phyloP scores from a whole-genome alignment of 2,797 vertebrate genomes.

The Poeciliopsis gracilis region DNA sequence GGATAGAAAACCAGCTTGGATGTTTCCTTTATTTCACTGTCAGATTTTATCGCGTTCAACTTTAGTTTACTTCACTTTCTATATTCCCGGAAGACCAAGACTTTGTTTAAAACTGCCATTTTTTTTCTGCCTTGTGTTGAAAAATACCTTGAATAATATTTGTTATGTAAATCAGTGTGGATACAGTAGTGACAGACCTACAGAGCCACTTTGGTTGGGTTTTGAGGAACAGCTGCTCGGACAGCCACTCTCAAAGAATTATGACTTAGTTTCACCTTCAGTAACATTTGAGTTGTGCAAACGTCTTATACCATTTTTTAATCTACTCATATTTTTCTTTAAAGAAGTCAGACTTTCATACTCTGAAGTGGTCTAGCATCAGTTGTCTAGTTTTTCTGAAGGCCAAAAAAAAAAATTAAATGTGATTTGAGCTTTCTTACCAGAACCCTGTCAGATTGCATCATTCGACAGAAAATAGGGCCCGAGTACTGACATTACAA shows the following conservation, averaged over 20 bases:
- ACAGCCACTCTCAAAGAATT: slow-evolving; percentile 23
- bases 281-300: neutral
- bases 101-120: neutral
- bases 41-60: slow-evolving; percentile 1
- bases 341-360: neutral
- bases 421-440: no score
- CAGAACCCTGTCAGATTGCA: no score
- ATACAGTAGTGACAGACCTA: slow-evolving; percentile 13
- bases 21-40: slow-evolving; percentile 38
- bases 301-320: neutral
- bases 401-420: neutral
- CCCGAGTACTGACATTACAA: neutral
- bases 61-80: slow-evolving; percentile 27
- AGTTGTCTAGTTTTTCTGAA: neutral
- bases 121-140: slow-evolving; percentile 2
- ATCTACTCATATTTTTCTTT: neutral
- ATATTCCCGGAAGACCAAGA: slow-evolving; percentile 20
- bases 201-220: slow-evolving; percentile 12
- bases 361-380: neutral
- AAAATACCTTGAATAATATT: slow-evolving; percentile 24
- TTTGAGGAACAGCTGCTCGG: slow-evolving; percentile 34
- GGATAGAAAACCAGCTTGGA: slow-evolving; percentile 3
- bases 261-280: slow-evolving; percentile 29
- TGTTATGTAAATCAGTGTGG: slow-evolving; percentile 12
- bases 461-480: no score